Base-by-base conservation (phyloP, 2,113 vertebrate species). In the Sceloporus tristichus region DNA sequence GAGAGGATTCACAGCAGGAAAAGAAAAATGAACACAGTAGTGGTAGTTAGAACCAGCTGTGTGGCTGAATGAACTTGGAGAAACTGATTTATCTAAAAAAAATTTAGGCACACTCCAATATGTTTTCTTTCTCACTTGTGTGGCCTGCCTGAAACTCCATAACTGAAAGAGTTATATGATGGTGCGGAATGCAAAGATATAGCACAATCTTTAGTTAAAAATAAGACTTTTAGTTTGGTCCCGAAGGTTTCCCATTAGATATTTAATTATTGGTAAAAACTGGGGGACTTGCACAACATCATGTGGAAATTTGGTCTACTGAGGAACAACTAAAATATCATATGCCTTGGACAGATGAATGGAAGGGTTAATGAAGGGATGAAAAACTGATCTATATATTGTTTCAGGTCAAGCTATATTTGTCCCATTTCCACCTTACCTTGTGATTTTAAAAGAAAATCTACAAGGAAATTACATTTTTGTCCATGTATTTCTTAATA, bases 21-120 rank as follows among this genome's bases (percentile, higher is more conserved):
- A 77, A 92, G 42, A 76, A 82, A 74, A 79, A 80, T 40, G 1
- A 83, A 0, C 25, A 56, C 3, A 82, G 3, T 2, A 4, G 80
- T 1, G 78, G 6, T 71, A 19, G 66, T 90, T 80, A 82, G 18
- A 85, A 85, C 25, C 62, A 92, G 5, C 75, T 91, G 38, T 82
- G n/a, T 78, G 53, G 6, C 42, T 87, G 34, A 87, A 16, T 73
- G 85, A 78, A 86, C 77, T 10, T 42, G 25, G 19, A 86, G 34
- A 81, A 91, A 40, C 62, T 16, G 1, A 66, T 38, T 9, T 38
- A 71, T 80, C 42, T 2, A 78, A 83, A 87, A 56, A 70, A 38
- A 29, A 42, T 21, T 11, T 54, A 71, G 62, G 16, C 11, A 85
- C 1, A 0, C 85, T 76, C 80, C 21, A 48, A 10, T 10, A 1